phyloP scores from a whole-genome alignment of 2,888 invertebrate species.

The Eledona agricola region DNA sequence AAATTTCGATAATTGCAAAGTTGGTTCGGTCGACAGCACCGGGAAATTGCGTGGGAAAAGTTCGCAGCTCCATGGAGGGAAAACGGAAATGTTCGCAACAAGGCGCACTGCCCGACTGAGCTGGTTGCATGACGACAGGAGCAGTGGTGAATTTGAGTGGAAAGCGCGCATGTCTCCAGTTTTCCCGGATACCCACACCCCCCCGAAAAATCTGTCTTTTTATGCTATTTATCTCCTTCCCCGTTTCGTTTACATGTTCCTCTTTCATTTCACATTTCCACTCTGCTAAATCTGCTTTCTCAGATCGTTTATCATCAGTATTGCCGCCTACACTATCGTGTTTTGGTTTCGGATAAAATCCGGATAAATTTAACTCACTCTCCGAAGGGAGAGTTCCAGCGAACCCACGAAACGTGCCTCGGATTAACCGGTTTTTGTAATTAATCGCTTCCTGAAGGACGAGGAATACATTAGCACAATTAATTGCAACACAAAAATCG shows the following conservation, averaged over 20 bases:
- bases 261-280: slow-evolving; percentile 57
- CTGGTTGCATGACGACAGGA: slow-evolving; percentile 49
- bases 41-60: slow-evolving; percentile 26
- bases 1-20: slow-evolving; percentile 36
- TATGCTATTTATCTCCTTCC: slow-evolving; percentile 56
- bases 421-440: slow-evolving; percentile 30
- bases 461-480: not conserved
- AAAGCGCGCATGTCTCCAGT: slow-evolving; percentile 51
- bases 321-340: slow-evolving; percentile 36
- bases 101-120: slow-evolving; percentile 52
- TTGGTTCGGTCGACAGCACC: too few species aligned
- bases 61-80: slow-evolving; percentile 12
- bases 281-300: slow-evolving; percentile 56
- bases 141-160: slow-evolving; percentile 47
- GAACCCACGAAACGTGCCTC: slow-evolving; percentile 7
- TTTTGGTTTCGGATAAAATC: slow-evolving; percentile 35
- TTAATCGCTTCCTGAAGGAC: slow-evolving; percentile 20
- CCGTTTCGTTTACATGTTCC: slow-evolving; percentile 58
- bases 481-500: too few species aligned
- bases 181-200: slow-evolving; percentile 50
- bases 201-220: slow-evolving; percentile 56
- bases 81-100: slow-evolving; percentile 38
- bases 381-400: slow-evolving; percentile 7
- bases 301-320: slow-evolving; percentile 54
- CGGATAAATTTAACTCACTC: slow-evolving; percentile 14